These are phyloP conservation scores for Hirundo rustica DNA, from an alignment of 2,797 vertebrate species.

Conservation along the genomic window DNA sequence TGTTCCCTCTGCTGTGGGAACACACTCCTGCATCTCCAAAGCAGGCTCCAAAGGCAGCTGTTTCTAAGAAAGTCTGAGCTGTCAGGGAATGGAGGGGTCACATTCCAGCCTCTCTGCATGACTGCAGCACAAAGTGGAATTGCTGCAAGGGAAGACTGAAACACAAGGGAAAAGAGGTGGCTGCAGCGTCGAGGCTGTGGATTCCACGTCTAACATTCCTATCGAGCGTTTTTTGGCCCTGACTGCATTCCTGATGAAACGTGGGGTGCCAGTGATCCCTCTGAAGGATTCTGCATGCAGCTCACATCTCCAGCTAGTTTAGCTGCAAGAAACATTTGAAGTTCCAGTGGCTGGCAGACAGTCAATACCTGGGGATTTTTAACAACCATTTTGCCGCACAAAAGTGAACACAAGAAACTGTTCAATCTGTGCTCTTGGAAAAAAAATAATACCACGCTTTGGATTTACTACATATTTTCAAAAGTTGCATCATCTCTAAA, in stretches of 20 bases:
- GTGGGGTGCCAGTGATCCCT: neutral
- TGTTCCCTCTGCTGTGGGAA: neutral
- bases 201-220: neutral
- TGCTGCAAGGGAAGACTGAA: constrained; percentile 18
- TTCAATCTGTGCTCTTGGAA: neutral
- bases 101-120: constrained; percentile 33
- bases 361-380: constrained; percentile 28
- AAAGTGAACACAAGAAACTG: neutral
- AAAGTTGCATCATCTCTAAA: constrained; percentile 26
- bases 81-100: neutral
- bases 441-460: neutral
- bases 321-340: constrained; percentile 31
- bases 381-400: neutral
- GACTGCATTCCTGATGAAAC: neutral
- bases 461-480: neutral
- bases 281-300: constrained; percentile 15
- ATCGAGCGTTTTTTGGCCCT: neutral
- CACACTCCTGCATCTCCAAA: neutral
- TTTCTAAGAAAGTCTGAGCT: neutral
- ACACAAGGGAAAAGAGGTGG: neutral
- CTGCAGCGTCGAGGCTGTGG: neutral
- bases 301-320: constrained; percentile 14
- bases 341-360: neutral
- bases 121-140: constrained; percentile 19
- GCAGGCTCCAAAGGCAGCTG: neutral